Evolutionary conservation across 2,797 vertebrate species (phyloP).

Genomic region (Clarias platycephalus): DNA sequence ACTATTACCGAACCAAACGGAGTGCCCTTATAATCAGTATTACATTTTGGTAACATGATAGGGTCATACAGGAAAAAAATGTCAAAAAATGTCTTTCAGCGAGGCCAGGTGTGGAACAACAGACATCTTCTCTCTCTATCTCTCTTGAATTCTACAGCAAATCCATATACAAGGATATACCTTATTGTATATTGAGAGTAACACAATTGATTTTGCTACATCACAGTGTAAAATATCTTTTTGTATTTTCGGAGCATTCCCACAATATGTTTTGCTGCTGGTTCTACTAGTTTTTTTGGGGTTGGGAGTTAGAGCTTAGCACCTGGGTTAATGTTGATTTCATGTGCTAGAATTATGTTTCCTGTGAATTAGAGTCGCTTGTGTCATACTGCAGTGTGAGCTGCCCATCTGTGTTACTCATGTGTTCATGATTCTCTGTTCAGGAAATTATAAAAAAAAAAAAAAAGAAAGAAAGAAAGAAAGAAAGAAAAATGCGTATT

Average conservation of each 20-base stretch:
- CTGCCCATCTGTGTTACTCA: conserved; percentile 29
- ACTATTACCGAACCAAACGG: background rate
- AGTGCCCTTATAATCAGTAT: background rate
- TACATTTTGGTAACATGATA: background rate
- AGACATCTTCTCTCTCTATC: conserved; percentile 2
- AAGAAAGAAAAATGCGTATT: background rate
- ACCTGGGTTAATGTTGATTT: conserved; percentile 15
- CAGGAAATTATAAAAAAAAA: conserved; percentile 18
- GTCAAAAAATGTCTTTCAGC: conserved; percentile 21
- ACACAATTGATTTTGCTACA: conserved; percentile 21
- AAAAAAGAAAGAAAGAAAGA: too few relatives aligned
- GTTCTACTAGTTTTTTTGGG: conserved; percentile 21
- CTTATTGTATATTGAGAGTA: background rate
- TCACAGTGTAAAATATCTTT: conserved; percentile 17
- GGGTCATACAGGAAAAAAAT: background rate
- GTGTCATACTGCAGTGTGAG: conserved; percentile 23
- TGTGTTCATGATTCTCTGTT: conserved; percentile 40
- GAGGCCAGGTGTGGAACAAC: conserved; percentile 23
- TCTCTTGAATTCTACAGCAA: background rate
- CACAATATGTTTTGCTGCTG: conserved; percentile 41
- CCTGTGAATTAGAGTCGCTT: conserved; percentile 14
- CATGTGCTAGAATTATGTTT: conserved; percentile 22
- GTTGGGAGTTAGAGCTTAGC: conserved; percentile 3
- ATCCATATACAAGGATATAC: background rate
- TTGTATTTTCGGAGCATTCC: conserved; percentile 33